A percentile compares a stretch with the other conserved stretches of the same genome.
Conservation (phyloP, 2,888 invertebrate genomes). For the Sphecodes monilicornis region DNA sequence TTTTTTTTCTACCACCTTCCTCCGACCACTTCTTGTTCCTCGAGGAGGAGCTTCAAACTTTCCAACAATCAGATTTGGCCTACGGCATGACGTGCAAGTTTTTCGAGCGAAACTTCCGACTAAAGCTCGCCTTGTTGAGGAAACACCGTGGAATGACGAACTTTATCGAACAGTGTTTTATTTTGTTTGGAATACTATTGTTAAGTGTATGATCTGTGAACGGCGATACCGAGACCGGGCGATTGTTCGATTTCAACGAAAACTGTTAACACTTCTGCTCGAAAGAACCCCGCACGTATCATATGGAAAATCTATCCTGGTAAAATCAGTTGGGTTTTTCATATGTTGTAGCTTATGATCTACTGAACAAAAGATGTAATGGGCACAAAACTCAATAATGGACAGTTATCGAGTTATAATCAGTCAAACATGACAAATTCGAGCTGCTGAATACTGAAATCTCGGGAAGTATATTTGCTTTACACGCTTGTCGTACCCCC, state of each 20-base stretch:
- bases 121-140: conserved; percentile 14
- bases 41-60: conserved; percentile 30
- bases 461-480: too few relatives aligned
- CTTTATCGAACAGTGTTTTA: conserved; percentile 1
- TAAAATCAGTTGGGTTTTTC: too few relatives aligned
- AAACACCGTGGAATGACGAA: conserved; percentile 18
- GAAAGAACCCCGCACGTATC: too few relatives aligned
- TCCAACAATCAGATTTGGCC: conserved; percentile 48
- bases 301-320: too few relatives aligned
- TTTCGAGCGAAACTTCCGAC: conserved; percentile 35
- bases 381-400: too few relatives aligned
- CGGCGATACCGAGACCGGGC: not conserved
- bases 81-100: conserved; percentile 39
- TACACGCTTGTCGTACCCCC: too few relatives aligned
- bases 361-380: too few relatives aligned
- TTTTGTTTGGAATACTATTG: not conserved
- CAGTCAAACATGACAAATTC: too few relatives aligned
- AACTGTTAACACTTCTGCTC: not conserved
- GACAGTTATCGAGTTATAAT: too few relatives aligned
- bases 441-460: too few relatives aligned
- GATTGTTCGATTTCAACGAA: not conserved
- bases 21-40: not conserved
- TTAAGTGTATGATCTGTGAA: not conserved
- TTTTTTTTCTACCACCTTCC: not conserved
- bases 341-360: too few relatives aligned